These are phyloP conservation scores for Brachionus rubens DNA, from an alignment of 1,140 invertebrate genomes.

Conservation along the genomic window DNA sequence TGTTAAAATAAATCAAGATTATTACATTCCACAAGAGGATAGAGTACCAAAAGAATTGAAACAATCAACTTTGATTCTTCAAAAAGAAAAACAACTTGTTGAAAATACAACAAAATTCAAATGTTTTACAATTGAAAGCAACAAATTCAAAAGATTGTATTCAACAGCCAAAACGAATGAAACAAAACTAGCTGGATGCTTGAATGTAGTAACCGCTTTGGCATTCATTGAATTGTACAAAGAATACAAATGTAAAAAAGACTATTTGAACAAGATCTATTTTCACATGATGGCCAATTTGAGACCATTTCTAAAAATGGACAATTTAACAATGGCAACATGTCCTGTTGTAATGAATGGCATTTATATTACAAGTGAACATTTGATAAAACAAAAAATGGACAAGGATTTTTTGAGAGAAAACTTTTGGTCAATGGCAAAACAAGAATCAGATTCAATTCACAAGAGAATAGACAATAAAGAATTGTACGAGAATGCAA, in stretches of 20 bases:
- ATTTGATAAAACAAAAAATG: background rate
- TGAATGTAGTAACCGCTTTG: slow-evolving; percentile 6
- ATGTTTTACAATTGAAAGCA: background rate
- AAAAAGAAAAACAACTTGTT: background rate
- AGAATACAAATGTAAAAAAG: slow-evolving; percentile 12
- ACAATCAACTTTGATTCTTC: no score
- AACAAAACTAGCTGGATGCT: background rate
- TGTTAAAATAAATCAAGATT: background rate
- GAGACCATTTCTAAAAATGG: background rate
- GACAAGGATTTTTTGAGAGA: slow-evolving; percentile 3
- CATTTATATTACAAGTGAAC: background rate
- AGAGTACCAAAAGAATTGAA: background rate
- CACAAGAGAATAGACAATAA: background rate
- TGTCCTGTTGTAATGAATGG: background rate
- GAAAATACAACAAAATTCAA: background rate
- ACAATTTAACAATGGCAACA: background rate
- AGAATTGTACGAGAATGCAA: background rate
- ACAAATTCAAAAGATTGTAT: background rate
- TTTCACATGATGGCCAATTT: slow-evolving; percentile 21
- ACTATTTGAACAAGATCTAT: background rate
- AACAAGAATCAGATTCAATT: slow-evolving; percentile 2
- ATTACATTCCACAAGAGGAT: slow-evolving; percentile 18
- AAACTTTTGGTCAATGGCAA: background rate
- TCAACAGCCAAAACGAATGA: background rate
- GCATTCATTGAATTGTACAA: background rate